phyloP scores from a whole-genome alignment of 2,797 vertebrate species.

The Calcarius lapponicus region DNA sequence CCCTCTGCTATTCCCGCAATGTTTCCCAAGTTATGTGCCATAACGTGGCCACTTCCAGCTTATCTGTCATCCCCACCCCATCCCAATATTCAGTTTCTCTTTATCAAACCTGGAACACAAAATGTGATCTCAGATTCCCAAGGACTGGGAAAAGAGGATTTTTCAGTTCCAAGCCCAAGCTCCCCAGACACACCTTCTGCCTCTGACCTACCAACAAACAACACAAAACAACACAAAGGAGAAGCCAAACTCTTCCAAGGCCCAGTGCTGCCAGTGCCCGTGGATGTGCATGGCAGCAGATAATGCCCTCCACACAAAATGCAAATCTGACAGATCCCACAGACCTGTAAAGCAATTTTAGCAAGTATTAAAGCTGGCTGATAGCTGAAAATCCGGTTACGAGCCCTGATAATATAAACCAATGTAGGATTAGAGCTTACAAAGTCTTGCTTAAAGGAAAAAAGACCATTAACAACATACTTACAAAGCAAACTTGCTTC shows the following conservation, averaged over 20 bases:
- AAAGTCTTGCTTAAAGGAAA: neutral
- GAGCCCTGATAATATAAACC: neutral
- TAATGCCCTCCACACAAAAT: rapidly evolving
- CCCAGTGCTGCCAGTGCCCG: neutral
- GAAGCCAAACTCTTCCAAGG: rapidly evolving
- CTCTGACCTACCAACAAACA: neutral
- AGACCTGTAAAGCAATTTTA: neutral
- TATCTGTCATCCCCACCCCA: rapidly evolving
- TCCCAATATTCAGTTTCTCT: neutral
- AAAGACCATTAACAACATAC: neutral
- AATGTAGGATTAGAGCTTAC: neutral
- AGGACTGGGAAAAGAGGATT: neutral
- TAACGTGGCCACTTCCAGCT: neutral
- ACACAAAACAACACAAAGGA: neutral
- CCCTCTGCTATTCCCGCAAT: neutral
- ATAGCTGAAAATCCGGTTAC: neutral
- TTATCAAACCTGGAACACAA: rapidly evolving
- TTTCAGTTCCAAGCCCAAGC: neutral
- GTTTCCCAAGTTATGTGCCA: neutral
- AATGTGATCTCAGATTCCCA: rapidly evolving
- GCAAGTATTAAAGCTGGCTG: neutral
- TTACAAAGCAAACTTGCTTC: conserved; percentile 12
- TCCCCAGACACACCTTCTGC: neutral
- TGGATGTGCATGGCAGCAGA: neutral
- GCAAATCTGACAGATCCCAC: neutral